Percentiles rank a stretch among this genome's conserved stretches.
These are phyloP conservation scores for Drosophila serrata DNA, from an alignment of 1,140 invertebrate genomes.

Conservation along the genomic window DNA sequence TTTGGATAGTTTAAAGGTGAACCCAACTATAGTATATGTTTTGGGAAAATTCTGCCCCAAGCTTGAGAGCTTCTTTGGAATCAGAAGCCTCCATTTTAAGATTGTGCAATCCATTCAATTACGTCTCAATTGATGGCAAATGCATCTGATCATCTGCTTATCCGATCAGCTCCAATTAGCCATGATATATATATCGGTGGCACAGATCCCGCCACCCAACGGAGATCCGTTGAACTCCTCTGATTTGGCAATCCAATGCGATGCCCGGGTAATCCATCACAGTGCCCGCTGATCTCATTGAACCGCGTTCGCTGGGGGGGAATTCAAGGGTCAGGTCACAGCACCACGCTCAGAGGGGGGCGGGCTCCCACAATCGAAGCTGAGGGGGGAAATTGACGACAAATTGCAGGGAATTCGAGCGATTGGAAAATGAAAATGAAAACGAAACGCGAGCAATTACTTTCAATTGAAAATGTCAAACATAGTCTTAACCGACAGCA, in stretches of 20 bases:
- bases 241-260: constrained; percentile 39
- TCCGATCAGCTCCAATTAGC: constrained; percentile 46
- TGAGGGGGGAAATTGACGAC: constrained; percentile 64
- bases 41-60: not conserved
- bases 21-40: not conserved
- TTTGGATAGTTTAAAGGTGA: constrained; percentile 14
- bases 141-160: constrained; percentile 47
- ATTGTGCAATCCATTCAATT: constrained; percentile 48
- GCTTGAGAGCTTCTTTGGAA: not conserved
- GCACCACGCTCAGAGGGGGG: constrained; percentile 1
- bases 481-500: constrained; percentile 38
- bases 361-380: not conserved
- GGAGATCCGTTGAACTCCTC: constrained; percentile 4
- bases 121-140: constrained; percentile 41
- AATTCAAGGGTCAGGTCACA: constrained; percentile 41
- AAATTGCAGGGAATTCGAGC: constrained; percentile 70
- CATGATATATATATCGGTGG: constrained; percentile 28
- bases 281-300: constrained; percentile 30
- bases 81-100: constrained; percentile 10
- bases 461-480: constrained; percentile 84
- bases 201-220: not conserved
- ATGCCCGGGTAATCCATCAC: constrained; percentile 40
- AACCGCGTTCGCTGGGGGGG: constrained; percentile 15
- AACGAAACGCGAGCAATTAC: constrained; percentile 81
- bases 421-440: constrained; percentile 62